Percentiles rank a stretch among this genome's conserved stretches.
phyloP scores from a whole-genome alignment of 2,888 invertebrate species.

The Phyllotreta cruciferae region DNA sequence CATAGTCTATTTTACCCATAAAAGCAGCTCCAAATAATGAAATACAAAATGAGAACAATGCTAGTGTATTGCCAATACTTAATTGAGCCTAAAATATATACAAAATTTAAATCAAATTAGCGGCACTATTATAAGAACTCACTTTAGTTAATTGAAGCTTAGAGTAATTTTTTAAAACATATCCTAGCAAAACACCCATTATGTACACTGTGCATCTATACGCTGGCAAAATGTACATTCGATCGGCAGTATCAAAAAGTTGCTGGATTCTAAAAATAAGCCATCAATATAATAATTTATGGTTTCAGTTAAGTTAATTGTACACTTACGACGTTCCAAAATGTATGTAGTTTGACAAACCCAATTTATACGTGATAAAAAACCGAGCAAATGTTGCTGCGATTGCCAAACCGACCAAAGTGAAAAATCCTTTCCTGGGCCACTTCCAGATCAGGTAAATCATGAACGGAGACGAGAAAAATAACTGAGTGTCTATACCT shows the following conservation, averaged over 20 bases:
- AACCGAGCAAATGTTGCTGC: conserved; percentile 69
- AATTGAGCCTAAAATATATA: conserved; percentile 59
- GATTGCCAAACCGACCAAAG: conserved; percentile 61
- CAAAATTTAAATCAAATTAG: not conserved
- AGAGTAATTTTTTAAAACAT: conserved; percentile 62
- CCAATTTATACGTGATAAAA: conserved; percentile 67
- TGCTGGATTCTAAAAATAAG: conserved; percentile 64
- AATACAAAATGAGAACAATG: conserved; percentile 62
- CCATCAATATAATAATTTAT: too few relatives aligned
- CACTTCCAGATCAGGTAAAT: conserved; percentile 68
- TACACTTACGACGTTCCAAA: conserved; percentile 72
- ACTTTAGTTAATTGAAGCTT: conserved; percentile 62
- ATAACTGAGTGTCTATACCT: conserved; percentile 75
- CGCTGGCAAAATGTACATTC: conserved; percentile 72
- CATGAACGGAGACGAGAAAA: conserved; percentile 68
- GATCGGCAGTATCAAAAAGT: conserved; percentile 72
- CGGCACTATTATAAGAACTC: conserved; percentile 31
- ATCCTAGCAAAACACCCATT: conserved; percentile 71
- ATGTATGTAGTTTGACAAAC: conserved; percentile 71
- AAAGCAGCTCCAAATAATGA: conserved; percentile 69
- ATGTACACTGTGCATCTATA: conserved; percentile 73
- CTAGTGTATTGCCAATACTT: conserved; percentile 65
- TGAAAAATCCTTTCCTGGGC: conserved; percentile 63
- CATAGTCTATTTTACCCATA: conserved; percentile 69
- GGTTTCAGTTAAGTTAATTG: too few relatives aligned